phyloP scores from a whole-genome alignment of 1,140 invertebrate genomes.

The Heliconius hermathena region DNA sequence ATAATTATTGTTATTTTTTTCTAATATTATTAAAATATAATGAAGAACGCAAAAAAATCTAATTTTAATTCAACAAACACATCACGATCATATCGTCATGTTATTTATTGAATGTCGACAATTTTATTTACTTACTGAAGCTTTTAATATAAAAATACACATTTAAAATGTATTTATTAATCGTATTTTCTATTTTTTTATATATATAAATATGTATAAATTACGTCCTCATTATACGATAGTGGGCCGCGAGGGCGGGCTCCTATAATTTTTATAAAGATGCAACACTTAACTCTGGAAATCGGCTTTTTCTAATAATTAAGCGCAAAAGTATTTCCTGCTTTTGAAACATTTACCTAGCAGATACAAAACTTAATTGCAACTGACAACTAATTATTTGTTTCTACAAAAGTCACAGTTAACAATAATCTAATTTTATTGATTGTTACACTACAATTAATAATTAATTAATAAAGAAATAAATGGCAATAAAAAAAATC shows the following conservation, averaged over 20 bases:
- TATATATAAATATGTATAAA: constrained; percentile 15
- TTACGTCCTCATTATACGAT: constrained; percentile 18
- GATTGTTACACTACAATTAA: too few species aligned
- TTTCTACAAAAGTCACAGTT: too few species aligned
- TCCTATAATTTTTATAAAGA: neutral
- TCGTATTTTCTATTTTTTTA: neutral
- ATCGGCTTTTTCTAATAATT: too few species aligned
- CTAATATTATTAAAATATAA: constrained; percentile 6
- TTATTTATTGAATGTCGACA: constrained; percentile 18
- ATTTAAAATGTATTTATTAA: constrained; percentile 18
- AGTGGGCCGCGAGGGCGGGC: constrained; percentile 1
- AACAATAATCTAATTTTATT: too few species aligned
- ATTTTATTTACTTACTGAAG: neutral
- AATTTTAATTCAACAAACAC: constrained; percentile 22
- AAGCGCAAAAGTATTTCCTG: too few species aligned
- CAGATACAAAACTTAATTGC: too few species aligned
- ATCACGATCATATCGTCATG: neutral
- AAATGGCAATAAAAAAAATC: neutral
- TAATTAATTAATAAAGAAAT: too few species aligned
- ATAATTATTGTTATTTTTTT: neutral
- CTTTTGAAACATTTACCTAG: too few species aligned
- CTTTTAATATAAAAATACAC: constrained; percentile 30
- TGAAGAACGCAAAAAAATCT: constrained; percentile 14
- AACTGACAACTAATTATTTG: too few species aligned
- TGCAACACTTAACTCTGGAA: too few species aligned